These are phyloP conservation scores for Pachymerium ferrugineum DNA, from an alignment of 2,888 invertebrate species.

Conservation along the genomic window DNA sequence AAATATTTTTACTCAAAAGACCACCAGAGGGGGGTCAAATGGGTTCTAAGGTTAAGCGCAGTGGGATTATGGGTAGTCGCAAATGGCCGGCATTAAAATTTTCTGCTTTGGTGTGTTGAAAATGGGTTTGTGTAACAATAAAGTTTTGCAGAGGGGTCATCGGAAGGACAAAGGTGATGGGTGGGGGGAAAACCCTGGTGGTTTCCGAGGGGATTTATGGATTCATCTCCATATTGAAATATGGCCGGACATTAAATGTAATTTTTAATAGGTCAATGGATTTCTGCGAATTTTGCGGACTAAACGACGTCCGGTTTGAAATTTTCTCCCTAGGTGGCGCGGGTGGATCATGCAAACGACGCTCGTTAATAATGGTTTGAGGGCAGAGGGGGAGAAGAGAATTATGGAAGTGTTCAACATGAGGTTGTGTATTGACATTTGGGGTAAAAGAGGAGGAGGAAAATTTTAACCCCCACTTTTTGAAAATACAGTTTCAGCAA, in stretches of 20 bases:
- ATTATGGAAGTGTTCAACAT: too few species aligned
- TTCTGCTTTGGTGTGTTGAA: conserved; percentile 4
- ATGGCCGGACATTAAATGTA: conserved; percentile 8
- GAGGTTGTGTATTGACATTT: too few species aligned
- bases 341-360: neutral
- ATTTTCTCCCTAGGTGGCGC: neutral
- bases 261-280: conserved; percentile 13
- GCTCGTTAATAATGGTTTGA: neutral
- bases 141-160: neutral
- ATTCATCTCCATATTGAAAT: neutral
- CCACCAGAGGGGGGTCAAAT: neutral
- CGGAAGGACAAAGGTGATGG: neutral
- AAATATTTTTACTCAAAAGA: neutral
- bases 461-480: too few species aligned
- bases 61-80: neutral
- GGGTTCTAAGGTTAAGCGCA: neutral
- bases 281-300: neutral
- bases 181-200: neutral
- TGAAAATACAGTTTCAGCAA: too few species aligned
- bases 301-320: conserved; percentile 2
- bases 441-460: too few species aligned
- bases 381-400: neutral
- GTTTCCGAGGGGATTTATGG: neutral
- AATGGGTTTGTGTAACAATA: neutral
- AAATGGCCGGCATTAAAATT: neutral